Evolutionary conservation across 2,113 vertebrate genomes (phyloP).

Genomic region (Platichthys stellatus): DNA sequence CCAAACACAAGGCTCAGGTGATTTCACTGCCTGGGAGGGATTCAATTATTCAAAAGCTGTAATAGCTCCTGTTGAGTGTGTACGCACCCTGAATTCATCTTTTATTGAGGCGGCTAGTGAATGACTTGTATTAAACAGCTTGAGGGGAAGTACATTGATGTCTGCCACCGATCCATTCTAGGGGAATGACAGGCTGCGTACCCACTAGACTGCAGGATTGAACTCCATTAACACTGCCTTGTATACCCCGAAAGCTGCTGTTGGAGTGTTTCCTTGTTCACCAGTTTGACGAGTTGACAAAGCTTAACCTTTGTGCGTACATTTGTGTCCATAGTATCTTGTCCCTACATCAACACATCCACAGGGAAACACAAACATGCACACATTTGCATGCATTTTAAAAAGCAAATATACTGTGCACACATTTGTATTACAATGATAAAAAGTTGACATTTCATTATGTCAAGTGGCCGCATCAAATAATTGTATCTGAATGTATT

Average conservation of each 20-base stretch:
- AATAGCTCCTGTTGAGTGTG: conserved; percentile 43
- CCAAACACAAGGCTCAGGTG: conserved; percentile 36
- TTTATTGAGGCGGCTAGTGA: conserved; percentile 28
- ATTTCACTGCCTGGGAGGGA: neutral
- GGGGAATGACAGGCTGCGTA: no score
- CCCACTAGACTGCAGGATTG: neutral
- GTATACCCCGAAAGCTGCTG: neutral
- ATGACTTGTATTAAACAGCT: conserved; percentile 48
- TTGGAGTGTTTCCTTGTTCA: neutral
- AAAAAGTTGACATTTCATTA: no score
- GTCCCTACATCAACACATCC: neutral
- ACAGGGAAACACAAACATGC: neutral
- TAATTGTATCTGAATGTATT: no score
- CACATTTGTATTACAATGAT: neutral
- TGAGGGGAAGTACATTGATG: neutral
- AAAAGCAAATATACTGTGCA: conserved; percentile 11
- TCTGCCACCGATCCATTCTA: neutral
- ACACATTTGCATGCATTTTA: neutral
- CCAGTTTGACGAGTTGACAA: neutral
- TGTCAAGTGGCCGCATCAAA: no score
- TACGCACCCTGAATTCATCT: conserved; percentile 33
- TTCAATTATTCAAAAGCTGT: conserved; percentile 67
- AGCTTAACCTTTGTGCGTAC: conserved; percentile 5
- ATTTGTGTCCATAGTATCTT: neutral
- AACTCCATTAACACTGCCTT: neutral